Evolutionary conservation across 2,888 invertebrate genomes (phyloP).

Genomic region (Vannuccia rotundouncinata): DNA sequence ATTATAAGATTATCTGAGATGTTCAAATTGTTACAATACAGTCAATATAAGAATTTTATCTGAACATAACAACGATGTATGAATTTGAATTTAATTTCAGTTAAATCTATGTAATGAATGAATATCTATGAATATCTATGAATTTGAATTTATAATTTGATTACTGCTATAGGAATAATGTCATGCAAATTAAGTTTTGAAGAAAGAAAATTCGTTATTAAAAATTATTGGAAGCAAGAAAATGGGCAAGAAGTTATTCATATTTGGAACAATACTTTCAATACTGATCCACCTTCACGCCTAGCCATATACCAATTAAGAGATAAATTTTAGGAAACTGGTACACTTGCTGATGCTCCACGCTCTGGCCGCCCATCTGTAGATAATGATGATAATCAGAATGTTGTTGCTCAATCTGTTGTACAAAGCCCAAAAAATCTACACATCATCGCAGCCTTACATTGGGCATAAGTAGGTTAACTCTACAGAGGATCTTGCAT

Average conservation of each 20-base stretch:
- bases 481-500: constrained; percentile 14
- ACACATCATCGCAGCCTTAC: constrained; percentile 17
- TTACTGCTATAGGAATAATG: neutral
- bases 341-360: constrained; percentile 31
- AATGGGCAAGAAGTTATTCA: constrained; percentile 25
- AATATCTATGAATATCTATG: neutral
- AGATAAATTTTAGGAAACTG: constrained; percentile 26
- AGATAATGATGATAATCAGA: constrained; percentile 6
- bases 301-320: constrained; percentile 28
- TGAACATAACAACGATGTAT: neutral
- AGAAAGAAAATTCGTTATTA: neutral
- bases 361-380: constrained; percentile 13
- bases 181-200: constrained; percentile 21
- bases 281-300: constrained; percentile 28
- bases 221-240: constrained; percentile 23
- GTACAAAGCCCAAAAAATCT: constrained; percentile 30
- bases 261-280: constrained; percentile 28
- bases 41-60: neutral
- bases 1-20: no score
- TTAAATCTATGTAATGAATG: neutral
- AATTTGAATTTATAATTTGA: neutral
- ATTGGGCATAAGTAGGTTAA: constrained; percentile 5
- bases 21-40: no score
- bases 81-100: neutral
- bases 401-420: constrained; percentile 28